Conservation (phyloP, 2,113 vertebrate species). For the Vidua macroura region DNA sequence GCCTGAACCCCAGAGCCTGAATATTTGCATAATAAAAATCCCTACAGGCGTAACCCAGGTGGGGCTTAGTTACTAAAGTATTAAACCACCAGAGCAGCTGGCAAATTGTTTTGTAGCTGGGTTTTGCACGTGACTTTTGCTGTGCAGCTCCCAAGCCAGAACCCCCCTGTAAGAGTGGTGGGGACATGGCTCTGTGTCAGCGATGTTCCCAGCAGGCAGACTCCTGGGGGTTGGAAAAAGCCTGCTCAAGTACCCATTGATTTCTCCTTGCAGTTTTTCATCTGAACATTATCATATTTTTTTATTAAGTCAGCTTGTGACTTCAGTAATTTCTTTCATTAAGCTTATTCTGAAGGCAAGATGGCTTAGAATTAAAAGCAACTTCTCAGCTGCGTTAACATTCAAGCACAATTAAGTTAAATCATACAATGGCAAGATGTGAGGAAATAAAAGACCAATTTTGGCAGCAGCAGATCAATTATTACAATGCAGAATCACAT, state of each 20-base stretch:
- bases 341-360: neutral
- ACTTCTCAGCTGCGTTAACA: neutral
- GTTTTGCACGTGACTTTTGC: neutral
- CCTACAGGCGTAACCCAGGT: neutral
- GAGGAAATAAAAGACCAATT: neutral
- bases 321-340: slow-evolving; percentile 4
- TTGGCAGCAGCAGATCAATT: neutral
- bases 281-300: neutral
- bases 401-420: neutral
- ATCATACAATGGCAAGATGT: neutral
- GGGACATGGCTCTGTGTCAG: neutral
- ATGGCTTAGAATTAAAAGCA: slow-evolving; percentile 32
- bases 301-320: neutral
- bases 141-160: neutral
- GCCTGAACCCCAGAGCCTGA: neutral
- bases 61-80: too few species aligned
- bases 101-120: neutral
- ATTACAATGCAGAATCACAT: neutral
- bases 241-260: neutral
- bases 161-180: fast-evolving
- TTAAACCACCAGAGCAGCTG: neutral
- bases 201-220: fast-evolving
- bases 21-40: neutral
- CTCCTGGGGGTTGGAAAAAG: neutral
- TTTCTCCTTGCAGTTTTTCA: neutral